phyloP scores from a whole-genome alignment of 2,888 invertebrate species.

The Coremacera marginata region DNA sequence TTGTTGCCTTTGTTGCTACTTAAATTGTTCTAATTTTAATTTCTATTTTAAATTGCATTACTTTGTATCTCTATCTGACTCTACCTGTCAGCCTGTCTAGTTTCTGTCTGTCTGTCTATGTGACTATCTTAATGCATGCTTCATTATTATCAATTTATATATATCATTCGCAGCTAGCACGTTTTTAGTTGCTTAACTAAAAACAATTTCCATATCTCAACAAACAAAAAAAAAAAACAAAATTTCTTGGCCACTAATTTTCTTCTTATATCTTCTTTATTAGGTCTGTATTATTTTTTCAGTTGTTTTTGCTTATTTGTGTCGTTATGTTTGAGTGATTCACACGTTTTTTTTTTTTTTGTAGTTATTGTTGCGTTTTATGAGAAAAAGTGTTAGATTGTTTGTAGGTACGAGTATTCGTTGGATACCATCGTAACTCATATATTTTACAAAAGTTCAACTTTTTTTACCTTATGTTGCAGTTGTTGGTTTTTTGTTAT shows the following conservation, averaged over 20 bases:
- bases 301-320: background rate
- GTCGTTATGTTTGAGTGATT: constrained; percentile 23
- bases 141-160: background rate
- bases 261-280: background rate
- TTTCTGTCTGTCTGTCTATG: background rate
- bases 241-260: background rate
- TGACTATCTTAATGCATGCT: background rate
- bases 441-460: background rate
- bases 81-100: constrained; percentile 3
- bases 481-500: background rate
- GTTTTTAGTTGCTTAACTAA: background rate
- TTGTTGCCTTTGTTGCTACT: background rate
- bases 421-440: constrained; percentile 22
- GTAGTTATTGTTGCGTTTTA: constrained; percentile 5
- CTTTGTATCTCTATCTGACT: background rate
- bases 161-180: background rate
- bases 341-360: background rate
- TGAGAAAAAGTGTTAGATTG: constrained; percentile 20
- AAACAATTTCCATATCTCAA: background rate
- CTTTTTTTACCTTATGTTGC: background rate
- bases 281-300: background rate
- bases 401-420: background rate
- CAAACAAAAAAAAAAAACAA: too few relatives aligned
- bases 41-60: constrained; percentile 15
- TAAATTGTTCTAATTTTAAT: constrained; percentile 18